These are phyloP conservation scores for Saturnia japonica DNA, from an alignment of 2,888 invertebrate genomes.

Conservation along the genomic window DNA sequence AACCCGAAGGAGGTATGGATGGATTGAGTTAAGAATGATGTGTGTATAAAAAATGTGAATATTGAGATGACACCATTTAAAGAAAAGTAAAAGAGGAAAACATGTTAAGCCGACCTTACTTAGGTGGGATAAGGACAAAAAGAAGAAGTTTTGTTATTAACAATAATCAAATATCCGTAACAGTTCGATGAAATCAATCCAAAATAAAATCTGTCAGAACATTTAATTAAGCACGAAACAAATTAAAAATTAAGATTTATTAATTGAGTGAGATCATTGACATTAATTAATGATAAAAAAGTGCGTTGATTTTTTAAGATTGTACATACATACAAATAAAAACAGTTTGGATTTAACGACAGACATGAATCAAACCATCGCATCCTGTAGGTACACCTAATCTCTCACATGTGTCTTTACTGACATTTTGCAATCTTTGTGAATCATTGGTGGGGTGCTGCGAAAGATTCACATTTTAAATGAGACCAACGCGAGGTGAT, in stretches of 20 bases:
- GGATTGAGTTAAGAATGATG: background rate
- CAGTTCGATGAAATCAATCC: background rate
- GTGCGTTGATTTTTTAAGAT: background rate
- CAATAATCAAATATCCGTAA: background rate
- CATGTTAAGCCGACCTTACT: background rate
- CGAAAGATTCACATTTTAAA: constrained; percentile 14
- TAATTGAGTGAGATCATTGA: background rate
- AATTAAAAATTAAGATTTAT: background rate
- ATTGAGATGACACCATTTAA: too few relatives aligned
- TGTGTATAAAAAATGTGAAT: background rate
- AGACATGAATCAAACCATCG: constrained; percentile 34
- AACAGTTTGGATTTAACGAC: constrained; percentile 18
- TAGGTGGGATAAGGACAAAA: background rate
- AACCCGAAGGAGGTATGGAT: background rate
- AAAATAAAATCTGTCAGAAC: background rate
- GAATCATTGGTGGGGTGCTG: constrained; percentile 48
- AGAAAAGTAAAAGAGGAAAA: background rate
- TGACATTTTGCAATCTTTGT: constrained; percentile 49
- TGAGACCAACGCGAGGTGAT: constrained; percentile 22
- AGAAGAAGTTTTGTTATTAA: background rate
- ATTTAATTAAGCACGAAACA: background rate
- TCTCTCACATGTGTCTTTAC: constrained; percentile 51
- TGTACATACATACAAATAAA: background rate
- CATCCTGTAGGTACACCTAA: constrained; percentile 54
- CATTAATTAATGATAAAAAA: constrained; percentile 1